These are phyloP conservation scores for Notospermus geniculatus DNA, from an alignment of 1,140 invertebrate species.

Conservation along the genomic window DNA sequence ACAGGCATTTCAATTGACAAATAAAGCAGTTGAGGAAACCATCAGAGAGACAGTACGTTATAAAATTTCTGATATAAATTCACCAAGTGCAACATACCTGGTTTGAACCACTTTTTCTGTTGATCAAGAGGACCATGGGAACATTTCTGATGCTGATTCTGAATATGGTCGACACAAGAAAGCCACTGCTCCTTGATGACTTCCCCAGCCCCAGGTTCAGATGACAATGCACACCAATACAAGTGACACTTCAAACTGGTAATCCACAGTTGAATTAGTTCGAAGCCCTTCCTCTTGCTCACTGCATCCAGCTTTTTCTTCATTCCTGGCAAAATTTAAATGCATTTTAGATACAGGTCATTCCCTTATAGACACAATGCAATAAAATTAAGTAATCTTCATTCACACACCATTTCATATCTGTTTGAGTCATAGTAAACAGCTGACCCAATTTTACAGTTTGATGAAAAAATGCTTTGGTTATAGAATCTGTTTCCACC, in stretches of 20 bases:
- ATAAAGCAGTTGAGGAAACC: not conserved
- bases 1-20: no score
- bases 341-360: not conserved
- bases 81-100: not conserved
- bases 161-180: no score
- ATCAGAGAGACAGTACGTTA: not conserved
- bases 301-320: not conserved
- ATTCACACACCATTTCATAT: not conserved
- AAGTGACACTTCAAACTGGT: not conserved
- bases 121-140: not conserved
- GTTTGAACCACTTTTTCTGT: not conserved
- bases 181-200: not conserved
- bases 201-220: not conserved
- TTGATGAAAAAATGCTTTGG: not conserved
- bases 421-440: not conserved
- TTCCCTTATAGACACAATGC: no score
- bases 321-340: not conserved
- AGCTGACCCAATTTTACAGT: not conserved
- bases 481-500: no score
- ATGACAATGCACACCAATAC: not conserved
- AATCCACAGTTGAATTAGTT: not conserved
- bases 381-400: no score
- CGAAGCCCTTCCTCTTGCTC: not conserved
- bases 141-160: not conserved
- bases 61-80: not conserved